A percentile compares a stretch with the other conserved stretches of the same genome.
These are phyloP conservation scores for Pachycephala philippinensis DNA, from an alignment of 2,113 vertebrate species.

Conservation along the genomic window DNA sequence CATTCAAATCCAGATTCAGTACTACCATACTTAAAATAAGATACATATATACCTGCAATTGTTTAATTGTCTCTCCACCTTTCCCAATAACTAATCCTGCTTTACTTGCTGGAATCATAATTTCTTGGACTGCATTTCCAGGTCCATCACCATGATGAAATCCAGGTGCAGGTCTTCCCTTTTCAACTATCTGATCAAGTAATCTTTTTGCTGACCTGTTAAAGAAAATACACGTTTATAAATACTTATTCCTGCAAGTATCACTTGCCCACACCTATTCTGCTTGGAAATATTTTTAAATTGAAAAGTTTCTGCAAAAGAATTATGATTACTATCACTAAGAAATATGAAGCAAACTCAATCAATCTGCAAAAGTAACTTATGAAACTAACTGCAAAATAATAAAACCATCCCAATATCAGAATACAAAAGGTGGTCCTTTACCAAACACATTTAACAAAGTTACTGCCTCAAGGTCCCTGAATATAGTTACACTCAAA, in stretches of 20 bases:
- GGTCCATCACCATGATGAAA: constrained; percentile 94
- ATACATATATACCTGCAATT: constrained; percentile 82
- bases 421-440: not conserved
- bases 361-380: not conserved
- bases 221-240: not conserved
- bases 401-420: not conserved
- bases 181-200: constrained; percentile 94
- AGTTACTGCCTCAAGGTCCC: not conserved
- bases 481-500: not conserved
- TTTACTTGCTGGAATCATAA: constrained; percentile 96
- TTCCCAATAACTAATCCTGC: constrained; percentile 97
- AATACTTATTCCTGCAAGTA: not conserved
- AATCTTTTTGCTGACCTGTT: constrained; percentile 88
- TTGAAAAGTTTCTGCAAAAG: not conserved
- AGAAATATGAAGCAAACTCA: not conserved
- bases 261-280: not conserved
- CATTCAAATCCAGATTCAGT: not conserved
- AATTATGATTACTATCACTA: not conserved
- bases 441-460: not conserved
- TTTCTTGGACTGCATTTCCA: constrained; percentile 95
- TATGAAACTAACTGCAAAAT: not conserved
- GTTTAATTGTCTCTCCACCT: constrained; percentile 97
- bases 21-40: not conserved
- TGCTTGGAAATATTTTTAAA: not conserved
- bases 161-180: constrained; percentile 92